Percentiles rank a stretch among this genome's conserved stretches.
phyloP scores from a whole-genome alignment of 23 tunicate species.

The Trididemnum clinides region DNA sequence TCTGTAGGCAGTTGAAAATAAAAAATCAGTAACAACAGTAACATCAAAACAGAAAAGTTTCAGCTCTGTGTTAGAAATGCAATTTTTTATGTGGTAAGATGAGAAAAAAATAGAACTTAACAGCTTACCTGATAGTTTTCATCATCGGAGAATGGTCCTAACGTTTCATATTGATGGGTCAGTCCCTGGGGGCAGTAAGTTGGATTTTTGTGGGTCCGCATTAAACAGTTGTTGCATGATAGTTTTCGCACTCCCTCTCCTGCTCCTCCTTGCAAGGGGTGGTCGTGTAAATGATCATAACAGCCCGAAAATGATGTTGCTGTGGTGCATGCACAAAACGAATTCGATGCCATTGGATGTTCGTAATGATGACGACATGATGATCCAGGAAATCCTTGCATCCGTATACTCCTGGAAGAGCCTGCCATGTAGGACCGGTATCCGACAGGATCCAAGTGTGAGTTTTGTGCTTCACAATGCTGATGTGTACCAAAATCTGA shows the following conservation, averaged over 20 bases:
- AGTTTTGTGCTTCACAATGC: not conserved
- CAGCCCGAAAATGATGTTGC: slow-evolving; percentile 53
- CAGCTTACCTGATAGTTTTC: slow-evolving; percentile 6
- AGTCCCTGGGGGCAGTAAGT: not conserved
- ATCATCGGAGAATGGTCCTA: slow-evolving; percentile 48
- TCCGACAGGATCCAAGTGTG: not conserved
- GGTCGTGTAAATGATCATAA: slow-evolving; percentile 79
- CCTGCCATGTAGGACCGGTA: not conserved
- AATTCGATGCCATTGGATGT: slow-evolving; percentile 19
- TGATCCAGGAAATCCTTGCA: not conserved
- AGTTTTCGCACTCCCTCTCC: not conserved
- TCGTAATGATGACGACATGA: slow-evolving; percentile 62
- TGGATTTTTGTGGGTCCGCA: slow-evolving; percentile 1
- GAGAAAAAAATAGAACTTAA: not conserved
- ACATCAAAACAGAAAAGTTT: not conserved
- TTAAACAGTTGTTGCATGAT: slow-evolving; percentile 17
- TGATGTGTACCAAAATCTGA: not conserved
- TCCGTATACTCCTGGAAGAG: not conserved
- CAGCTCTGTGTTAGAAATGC: too few species aligned
- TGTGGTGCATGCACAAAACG: slow-evolving; percentile 35
- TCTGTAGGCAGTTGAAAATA: not conserved
- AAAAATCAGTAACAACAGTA: not conserved
- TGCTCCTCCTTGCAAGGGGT: not conserved
- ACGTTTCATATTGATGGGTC: slow-evolving; percentile 73
- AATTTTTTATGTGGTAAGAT: too few species aligned